Evolutionary conservation across 2,113 vertebrate genomes (phyloP).

Genomic region (Rhabdornis inornatus): DNA sequence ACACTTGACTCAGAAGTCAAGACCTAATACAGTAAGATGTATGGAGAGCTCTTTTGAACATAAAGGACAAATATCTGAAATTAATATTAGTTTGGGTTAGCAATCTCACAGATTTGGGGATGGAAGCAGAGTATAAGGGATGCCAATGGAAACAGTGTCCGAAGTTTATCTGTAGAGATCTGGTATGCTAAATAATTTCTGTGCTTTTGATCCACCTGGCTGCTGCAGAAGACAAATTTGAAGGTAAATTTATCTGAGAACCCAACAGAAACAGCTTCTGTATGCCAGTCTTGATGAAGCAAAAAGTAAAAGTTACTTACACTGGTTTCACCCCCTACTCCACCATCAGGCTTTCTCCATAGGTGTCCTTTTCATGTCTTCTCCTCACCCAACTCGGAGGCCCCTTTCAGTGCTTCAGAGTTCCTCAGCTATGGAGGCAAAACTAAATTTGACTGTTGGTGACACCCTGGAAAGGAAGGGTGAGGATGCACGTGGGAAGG

Average conservation of each 20-base stretch:
- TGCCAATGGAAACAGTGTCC: not conserved
- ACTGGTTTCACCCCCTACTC: not conserved
- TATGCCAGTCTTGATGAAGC: not conserved
- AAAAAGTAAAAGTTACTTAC: not conserved
- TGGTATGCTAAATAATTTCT: not conserved
- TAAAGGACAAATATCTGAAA: not conserved
- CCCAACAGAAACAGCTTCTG: not conserved
- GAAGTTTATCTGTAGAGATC: not conserved
- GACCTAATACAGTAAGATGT: not conserved
- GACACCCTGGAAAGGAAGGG: not conserved
- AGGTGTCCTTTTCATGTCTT: not conserved
- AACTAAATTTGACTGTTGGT: not conserved
- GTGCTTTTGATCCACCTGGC: not conserved
- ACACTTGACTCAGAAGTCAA: not conserved
- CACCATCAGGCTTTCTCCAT: not conserved
- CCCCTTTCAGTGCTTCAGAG: not conserved
- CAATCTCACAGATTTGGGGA: not conserved
- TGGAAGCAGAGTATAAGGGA: not conserved
- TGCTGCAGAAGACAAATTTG: not conserved
- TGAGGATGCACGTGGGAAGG: not conserved
- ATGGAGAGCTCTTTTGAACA: not conserved
- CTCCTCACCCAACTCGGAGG: not conserved
- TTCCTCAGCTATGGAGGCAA: not conserved
- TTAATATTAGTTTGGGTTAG: not conserved
- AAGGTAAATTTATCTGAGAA: not conserved